Conservation (phyloP, 2,888 invertebrate species). For the Troglohyphantes excavatus region DNA sequence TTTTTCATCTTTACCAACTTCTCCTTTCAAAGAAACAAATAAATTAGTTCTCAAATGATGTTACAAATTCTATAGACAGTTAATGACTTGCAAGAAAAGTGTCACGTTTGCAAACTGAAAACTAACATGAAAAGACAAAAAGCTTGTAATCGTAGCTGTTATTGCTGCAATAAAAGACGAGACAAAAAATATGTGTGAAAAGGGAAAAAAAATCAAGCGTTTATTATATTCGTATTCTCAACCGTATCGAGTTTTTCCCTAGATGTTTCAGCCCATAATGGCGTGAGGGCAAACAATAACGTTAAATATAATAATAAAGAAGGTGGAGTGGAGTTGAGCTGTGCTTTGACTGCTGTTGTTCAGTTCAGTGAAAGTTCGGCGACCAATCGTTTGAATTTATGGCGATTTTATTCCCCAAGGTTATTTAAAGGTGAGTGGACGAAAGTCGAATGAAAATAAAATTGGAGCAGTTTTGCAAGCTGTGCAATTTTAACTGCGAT, state of each 20-base stretch:
- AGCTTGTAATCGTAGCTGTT: conserved; percentile 33
- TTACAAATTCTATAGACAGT: not conserved
- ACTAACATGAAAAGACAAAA: not conserved
- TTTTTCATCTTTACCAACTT: too few species aligned
- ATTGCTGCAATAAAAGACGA: conserved; percentile 49
- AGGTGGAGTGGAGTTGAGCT: not conserved
- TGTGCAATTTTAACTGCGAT: not conserved
- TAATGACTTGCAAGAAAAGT: not conserved
- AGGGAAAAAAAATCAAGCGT: conserved; percentile 10
- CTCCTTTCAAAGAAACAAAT: too few species aligned
- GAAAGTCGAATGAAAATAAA: conserved; percentile 2
- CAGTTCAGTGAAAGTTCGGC: conserved; percentile 51
- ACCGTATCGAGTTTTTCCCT: conserved; percentile 52
- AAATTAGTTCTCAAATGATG: too few species aligned
- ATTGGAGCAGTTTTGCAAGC: conserved; percentile 11
- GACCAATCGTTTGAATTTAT: conserved; percentile 52
- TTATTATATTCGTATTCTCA: conserved; percentile 62
- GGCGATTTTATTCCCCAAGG: conserved; percentile 54
- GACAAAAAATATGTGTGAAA: conserved; percentile 16
- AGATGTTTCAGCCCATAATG: conserved; percentile 22
- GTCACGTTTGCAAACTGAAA: conserved; percentile 19
- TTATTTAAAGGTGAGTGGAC: conserved; percentile 50
- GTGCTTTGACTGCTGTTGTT: conserved; percentile 23
- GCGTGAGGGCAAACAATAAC: conserved; percentile 24
- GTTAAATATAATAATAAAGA: conserved; percentile 28